A percentile compares a stretch with the other conserved stretches of the same genome.
Evolutionary conservation across 2,888 invertebrate species (phyloP).

Genomic region (Opisthograptis luteolata): DNA sequence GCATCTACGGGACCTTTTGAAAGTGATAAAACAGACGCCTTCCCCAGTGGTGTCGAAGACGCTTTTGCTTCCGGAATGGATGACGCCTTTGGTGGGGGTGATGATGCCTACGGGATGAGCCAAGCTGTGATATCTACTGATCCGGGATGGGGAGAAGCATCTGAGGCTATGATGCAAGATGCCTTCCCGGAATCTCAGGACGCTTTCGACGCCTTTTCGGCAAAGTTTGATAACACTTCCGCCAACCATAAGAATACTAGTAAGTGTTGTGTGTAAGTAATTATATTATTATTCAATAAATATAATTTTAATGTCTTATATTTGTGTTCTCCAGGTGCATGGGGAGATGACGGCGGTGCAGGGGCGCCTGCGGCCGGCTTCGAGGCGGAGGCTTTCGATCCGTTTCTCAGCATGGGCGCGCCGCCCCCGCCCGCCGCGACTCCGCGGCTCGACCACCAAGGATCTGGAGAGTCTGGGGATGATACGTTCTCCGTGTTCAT

Average conservation of each 20-base stretch:
- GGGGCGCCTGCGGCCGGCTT: constrained; percentile 81
- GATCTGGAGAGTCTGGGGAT: constrained; percentile 91
- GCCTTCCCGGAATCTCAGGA: constrained; percentile 68
- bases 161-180: constrained; percentile 62
- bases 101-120: constrained; percentile 35
- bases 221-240: constrained; percentile 92
- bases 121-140: constrained; percentile 44
- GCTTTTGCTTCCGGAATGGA: constrained; percentile 21
- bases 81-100: constrained; percentile 19
- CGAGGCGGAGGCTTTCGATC: constrained; percentile 90
- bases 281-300: constrained; percentile 1
- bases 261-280: constrained; percentile 39
- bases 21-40: constrained; percentile 34
- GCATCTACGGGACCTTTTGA: constrained; percentile 37
- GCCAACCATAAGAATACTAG: constrained; percentile 64
- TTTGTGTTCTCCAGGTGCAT: constrained; percentile 54
- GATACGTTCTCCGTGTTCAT: constrained; percentile 93
- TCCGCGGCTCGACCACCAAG: constrained; percentile 85
- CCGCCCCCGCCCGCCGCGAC: constrained; percentile 88
- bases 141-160: constrained; percentile 53
- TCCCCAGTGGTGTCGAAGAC: constrained; percentile 26
- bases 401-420: constrained; percentile 91
- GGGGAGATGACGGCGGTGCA: constrained; percentile 66
- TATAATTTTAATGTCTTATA: background rate
- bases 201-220: constrained; percentile 94